Evolutionary conservation across 2,888 invertebrate genomes (phyloP).

Genomic region (Nycteola revayana): DNA sequence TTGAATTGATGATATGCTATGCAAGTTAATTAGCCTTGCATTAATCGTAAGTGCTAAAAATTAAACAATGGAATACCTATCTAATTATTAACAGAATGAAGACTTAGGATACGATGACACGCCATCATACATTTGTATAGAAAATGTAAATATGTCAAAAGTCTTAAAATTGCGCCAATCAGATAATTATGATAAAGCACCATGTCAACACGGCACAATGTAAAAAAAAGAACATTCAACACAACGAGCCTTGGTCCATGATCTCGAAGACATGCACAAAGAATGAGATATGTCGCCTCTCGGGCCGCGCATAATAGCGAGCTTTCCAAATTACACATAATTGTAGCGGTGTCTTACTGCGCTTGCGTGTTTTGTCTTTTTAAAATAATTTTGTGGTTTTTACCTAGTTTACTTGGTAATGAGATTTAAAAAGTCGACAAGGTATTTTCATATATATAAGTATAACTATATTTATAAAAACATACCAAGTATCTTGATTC

Average conservation of each 20-base stretch:
- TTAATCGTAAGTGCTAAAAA: no score
- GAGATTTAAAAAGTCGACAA: not conserved
- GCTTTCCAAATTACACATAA: constrained; percentile 56
- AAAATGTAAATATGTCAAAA: no score
- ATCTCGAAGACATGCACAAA: constrained; percentile 43
- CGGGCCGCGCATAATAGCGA: constrained; percentile 52
- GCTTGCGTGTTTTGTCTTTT: constrained; percentile 38
- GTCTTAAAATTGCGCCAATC: no score
- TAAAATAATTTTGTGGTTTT: constrained; percentile 32
- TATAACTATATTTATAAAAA: no score
- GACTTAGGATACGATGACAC: no score
- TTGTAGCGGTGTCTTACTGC: constrained; percentile 46
- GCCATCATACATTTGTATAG: no score
- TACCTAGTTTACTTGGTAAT: constrained; percentile 20
- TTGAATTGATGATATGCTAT: not conserved
- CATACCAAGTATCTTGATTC: no score
- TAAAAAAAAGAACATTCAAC: no score
- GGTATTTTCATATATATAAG: no score
- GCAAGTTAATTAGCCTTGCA: no score
- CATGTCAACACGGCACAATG: constrained; percentile 15
- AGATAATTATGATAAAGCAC: constrained; percentile 23
- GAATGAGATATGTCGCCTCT: constrained; percentile 49
- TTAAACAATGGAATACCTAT: no score
- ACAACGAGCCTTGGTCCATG: constrained; percentile 27
- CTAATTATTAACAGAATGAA: no score